Evolutionary conservation across 2,797 vertebrate genomes (phyloP).

Genomic region (Oophaga sylvatica): DNA sequence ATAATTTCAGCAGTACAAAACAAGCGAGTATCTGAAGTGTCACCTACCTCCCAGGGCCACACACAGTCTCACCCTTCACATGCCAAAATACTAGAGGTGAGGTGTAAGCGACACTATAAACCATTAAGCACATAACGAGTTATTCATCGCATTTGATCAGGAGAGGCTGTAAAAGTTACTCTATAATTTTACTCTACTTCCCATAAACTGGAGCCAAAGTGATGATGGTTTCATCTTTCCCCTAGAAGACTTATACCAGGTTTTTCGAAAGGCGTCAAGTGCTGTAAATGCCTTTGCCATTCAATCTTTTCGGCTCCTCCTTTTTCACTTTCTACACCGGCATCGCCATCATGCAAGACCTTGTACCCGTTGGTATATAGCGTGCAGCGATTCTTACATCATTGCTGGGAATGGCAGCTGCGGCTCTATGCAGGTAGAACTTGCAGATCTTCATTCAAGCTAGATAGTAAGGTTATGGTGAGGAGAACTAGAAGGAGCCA

Average conservation of each 20-base stretch:
- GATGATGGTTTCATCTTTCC: neutral
- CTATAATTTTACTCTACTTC: constrained; percentile 38
- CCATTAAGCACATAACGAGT: constrained; percentile 54
- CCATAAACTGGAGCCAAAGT: constrained; percentile 8
- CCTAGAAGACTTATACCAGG: neutral
- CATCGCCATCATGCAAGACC: too few relatives aligned
- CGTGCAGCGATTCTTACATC: too few relatives aligned
- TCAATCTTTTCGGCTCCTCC: too few relatives aligned
- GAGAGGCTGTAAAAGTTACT: constrained; percentile 36
- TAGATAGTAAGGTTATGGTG: too few relatives aligned
- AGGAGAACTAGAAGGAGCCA: too few relatives aligned
- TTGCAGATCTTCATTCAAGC: too few relatives aligned
- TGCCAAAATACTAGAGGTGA: constrained; percentile 33
- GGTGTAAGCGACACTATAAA: constrained; percentile 45
- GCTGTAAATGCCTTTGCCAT: too few relatives aligned
- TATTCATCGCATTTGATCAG: constrained; percentile 32
- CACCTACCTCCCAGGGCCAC: neutral
- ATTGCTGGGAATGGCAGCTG: too few relatives aligned
- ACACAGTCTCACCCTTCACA: constrained; percentile 5
- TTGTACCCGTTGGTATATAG: too few relatives aligned
- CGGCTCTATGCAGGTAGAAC: too few relatives aligned
- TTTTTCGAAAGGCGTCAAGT: neutral
- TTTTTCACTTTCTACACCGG: too few relatives aligned
- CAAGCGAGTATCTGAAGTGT: neutral
- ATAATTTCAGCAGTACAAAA: neutral